Conservation (phyloP, 2,888 invertebrate genomes). For the Orthosia gracilis region DNA sequence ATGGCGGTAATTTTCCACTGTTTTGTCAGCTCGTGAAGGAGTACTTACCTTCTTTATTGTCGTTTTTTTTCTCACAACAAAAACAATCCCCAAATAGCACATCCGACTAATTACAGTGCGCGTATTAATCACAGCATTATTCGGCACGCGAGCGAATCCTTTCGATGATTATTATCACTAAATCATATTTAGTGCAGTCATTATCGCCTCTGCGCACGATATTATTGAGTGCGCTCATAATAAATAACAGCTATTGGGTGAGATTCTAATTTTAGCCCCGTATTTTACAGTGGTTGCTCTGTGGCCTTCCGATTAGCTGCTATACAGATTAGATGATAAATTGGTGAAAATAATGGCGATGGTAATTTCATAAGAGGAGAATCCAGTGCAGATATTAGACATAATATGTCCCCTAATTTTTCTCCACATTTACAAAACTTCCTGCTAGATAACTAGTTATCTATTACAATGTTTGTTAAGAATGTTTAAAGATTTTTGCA, state of each 20-base stretch:
- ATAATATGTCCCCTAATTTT: neutral
- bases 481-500: neutral
- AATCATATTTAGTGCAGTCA: constrained; percentile 86
- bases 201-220: constrained; percentile 76
- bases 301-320: constrained; percentile 65
- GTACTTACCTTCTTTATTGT: no score
- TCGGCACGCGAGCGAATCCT: constrained; percentile 71
- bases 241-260: constrained; percentile 77
- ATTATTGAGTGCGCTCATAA: constrained; percentile 74
- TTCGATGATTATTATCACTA: constrained; percentile 79
- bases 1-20: no score
- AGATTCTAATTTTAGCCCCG: constrained; percentile 78
- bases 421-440: no score
- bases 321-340: constrained; percentile 69
- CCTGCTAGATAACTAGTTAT: no score
- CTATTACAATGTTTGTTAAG: neutral
- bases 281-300: constrained; percentile 70
- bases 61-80: constrained; percentile 26
- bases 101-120: constrained; percentile 66
- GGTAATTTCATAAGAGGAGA: neutral
- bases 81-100: constrained; percentile 34
- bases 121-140: constrained; percentile 69
- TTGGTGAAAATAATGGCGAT: constrained; percentile 40
- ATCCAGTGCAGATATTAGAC: neutral
- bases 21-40: no score